Percentiles rank a stretch among this genome's conserved stretches.
Evolutionary conservation across 2,113 vertebrate genomes (phyloP).

Genomic region (Nothobranchius furzeri): DNA sequence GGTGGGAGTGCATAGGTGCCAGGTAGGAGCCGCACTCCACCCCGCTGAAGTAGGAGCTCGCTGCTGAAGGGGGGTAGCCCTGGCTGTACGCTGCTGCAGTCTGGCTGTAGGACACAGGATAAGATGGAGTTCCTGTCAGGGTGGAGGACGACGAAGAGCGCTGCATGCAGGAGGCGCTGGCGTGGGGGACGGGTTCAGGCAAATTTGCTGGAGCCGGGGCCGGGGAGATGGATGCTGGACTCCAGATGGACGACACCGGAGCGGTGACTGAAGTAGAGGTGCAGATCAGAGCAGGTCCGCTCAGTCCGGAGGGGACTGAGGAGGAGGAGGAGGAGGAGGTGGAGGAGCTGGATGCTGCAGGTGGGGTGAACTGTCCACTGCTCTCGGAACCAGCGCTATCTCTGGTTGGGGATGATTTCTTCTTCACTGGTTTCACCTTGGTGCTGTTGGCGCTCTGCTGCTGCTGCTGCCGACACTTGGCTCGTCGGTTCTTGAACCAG

Average conservation of each 20-base stretch:
- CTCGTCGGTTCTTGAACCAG: constrained; percentile 94
- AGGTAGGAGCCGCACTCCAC: constrained; percentile 95
- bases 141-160: constrained; percentile 73
- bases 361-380: constrained; percentile 94
- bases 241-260: constrained; percentile 93
- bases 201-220: constrained; percentile 80
- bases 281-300: constrained; percentile 59
- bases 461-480: constrained; percentile 89
- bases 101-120: constrained; percentile 90
- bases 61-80: constrained; percentile 82
- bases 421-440: constrained; percentile 91
- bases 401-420: constrained; percentile 88
- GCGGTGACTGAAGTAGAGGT: constrained; percentile 83
- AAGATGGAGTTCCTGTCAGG: constrained; percentile 75
- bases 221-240: constrained; percentile 93
- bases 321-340: constrained; percentile 74
- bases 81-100: constrained; percentile 88
- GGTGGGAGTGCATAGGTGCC: constrained; percentile 92
- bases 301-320: constrained; percentile 37
- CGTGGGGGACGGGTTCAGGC: constrained; percentile 80
- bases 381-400: constrained; percentile 94
- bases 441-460: constrained; percentile 85
- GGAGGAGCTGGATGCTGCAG: constrained; percentile 83
- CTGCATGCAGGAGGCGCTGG: constrained; percentile 93
- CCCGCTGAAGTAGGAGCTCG: constrained; percentile 91